A percentile compares a stretch with the other conserved stretches of the same genome.
These are phyloP conservation scores for Lacerta agilis DNA, from an alignment of 2,797 vertebrate species.

Conservation along the genomic window DNA sequence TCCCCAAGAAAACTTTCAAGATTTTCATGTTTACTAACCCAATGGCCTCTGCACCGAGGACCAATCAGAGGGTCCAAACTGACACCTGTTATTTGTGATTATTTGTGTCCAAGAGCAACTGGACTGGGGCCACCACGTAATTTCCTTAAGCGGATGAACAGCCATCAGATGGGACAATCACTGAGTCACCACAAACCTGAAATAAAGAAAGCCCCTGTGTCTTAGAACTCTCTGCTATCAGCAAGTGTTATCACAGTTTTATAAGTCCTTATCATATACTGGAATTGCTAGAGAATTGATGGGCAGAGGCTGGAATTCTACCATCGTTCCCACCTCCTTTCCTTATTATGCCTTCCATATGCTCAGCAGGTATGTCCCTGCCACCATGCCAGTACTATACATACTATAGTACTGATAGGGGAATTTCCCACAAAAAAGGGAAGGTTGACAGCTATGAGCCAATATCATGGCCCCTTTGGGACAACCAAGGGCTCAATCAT, in stretches of 20 bases:
- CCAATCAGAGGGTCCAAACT: conserved; percentile 12
- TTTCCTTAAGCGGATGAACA: background rate
- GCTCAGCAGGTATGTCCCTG: background rate
- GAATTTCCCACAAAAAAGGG: no score
- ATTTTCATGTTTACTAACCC: conserved; percentile 11
- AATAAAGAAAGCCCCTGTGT: background rate
- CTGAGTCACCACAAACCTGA: background rate
- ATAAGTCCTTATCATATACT: background rate
- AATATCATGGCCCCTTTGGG: background rate
- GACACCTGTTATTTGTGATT: conserved; percentile 18
- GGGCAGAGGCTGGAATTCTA: background rate
- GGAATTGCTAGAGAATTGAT: background rate
- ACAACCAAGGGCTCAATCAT: no score
- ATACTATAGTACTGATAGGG: no score
- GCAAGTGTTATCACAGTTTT: background rate
- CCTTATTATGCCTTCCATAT: background rate
- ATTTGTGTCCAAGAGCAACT: conserved; percentile 16
- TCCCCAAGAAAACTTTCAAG: background rate
- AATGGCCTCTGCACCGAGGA: background rate
- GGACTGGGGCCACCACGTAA: conserved; percentile 2
- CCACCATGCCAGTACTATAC: no score
- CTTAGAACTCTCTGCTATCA: background rate
- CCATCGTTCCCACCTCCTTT: background rate
- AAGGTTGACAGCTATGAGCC: no score
- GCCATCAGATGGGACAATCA: background rate